Conservation (phyloP, 2,797 vertebrate genomes). For the Florisuga fusca region DNA sequence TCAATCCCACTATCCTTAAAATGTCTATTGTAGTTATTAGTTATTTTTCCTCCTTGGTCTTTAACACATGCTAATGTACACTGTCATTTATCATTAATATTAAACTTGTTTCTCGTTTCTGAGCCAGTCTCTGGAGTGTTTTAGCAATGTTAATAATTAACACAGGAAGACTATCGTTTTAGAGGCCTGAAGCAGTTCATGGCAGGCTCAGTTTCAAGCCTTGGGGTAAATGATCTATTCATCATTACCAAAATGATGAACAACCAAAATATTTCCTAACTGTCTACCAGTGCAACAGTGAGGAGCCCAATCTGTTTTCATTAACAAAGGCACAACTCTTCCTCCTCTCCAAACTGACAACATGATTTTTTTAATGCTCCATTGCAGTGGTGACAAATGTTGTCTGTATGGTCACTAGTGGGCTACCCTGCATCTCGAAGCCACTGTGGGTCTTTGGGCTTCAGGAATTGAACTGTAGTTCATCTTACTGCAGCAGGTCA, state of each 20-base stretch:
- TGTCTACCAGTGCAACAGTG: background rate
- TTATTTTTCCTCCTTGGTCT: background rate
- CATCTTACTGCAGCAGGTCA: background rate
- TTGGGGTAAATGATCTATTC: background rate
- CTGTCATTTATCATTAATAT: constrained; percentile 50
- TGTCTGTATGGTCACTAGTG: background rate
- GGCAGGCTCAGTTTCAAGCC: background rate
- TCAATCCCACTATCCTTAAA: background rate
- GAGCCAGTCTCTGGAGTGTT: constrained; percentile 40
- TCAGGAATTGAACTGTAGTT: background rate
- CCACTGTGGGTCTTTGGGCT: background rate
- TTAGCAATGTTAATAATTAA: constrained; percentile 54
- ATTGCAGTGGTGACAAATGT: background rate
- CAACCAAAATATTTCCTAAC: background rate
- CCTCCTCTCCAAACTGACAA: background rate
- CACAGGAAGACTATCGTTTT: background rate
- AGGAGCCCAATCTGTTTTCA: background rate
- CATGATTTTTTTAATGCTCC: background rate
- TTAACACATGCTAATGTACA: constrained; percentile 33
- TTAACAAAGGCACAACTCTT: background rate
- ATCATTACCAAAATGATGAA: background rate
- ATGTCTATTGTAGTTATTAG: constrained; percentile 34
- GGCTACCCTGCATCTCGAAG: background rate
- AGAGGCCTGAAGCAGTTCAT: background rate
- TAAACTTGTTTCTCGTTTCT: constrained; percentile 47